Evolutionary conservation across 2,888 invertebrate species (phyloP).

Genomic region (Fragum whitleyi): DNA sequence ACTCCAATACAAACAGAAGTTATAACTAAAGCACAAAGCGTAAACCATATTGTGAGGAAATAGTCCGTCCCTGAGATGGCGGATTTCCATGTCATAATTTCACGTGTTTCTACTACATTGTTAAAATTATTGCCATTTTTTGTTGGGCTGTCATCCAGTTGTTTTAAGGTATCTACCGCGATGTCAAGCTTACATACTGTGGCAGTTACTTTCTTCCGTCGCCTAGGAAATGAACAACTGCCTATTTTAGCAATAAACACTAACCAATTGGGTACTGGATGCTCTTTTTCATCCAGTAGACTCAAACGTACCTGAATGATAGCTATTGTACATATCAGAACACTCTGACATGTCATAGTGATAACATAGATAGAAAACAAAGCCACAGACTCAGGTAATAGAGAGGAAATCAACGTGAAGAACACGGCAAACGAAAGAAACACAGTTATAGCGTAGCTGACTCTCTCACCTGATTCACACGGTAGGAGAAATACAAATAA

Average conservation of each 20-base stretch:
- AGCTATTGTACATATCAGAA: neutral
- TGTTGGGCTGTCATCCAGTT: neutral
- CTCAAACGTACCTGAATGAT: constrained; percentile 3
- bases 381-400: neutral
- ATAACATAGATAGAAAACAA: constrained; percentile 20
- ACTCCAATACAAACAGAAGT: neutral
- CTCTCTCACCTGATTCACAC: constrained; percentile 8
- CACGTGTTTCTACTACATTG: neutral
- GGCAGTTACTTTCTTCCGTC: neutral
- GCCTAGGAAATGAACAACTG: neutral
- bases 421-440: constrained; percentile 14
- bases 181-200: neutral
- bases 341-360: constrained; percentile 5
- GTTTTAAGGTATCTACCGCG: neutral
- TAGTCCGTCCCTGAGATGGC: neutral
- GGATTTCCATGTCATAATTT: neutral
- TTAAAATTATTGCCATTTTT: neutral
- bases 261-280: neutral
- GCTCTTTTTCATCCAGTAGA: neutral
- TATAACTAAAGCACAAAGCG: neutral
- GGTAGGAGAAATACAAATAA: constrained; percentile 14
- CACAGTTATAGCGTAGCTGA: constrained; percentile 9
- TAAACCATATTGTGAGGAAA: neutral
- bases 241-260: neutral
- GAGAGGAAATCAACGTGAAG: neutral